Evolutionary conservation across 2,797 vertebrate species (phyloP), one percentile per base, ranked within the genome.

Genomic region (Cuculus canorus): DNA sequence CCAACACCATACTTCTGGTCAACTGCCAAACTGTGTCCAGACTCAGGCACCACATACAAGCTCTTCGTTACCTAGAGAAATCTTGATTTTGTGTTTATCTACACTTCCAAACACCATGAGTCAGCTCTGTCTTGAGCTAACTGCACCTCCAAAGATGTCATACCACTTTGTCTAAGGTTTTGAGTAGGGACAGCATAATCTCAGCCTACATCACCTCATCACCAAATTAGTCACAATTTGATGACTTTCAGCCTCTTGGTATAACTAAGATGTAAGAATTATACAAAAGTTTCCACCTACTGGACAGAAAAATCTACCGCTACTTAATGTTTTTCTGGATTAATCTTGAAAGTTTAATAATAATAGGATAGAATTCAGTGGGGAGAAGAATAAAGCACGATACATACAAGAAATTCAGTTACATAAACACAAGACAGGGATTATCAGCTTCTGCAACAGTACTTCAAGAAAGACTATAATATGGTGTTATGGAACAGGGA

Each of bases 161-260:
- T 1, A 5, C n/a, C 39, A 22, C 39, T 47, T 35, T 76, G 70
- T 72, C 50, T 90, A 81, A 95, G 37, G 30, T 66, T 65, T 64
- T n/a, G 78, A 60, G 86, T 4, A 87, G 12, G 43, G 18, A 61
- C n/a, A 89, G 73, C 10, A 37, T 79, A 47, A 61, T 78, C 33
- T 90, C 37, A 86, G 22, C 56, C 59, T 80, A 84, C 78, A 33
- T 68, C 28, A 92, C 59, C 25, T 92, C 32, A 69, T 60, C 79
- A 78, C 61, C 54, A 95, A 72, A 82, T 95, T 88, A 92, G 66
- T 76, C 47, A 82, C 28, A 80, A 37, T 23, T 90, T 86, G 60
- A 83, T 90, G 65, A 72, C 60, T 86, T 59, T 86, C 70, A 83
- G 39, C 52, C n/a, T 70, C 50, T 79, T 73, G 35, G 54, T 90